Evolutionary conservation across 2,113 vertebrate species (phyloP), one percentile per base, ranked within the genome.

Genomic region (Pyxicephalus adspersus): DNA sequence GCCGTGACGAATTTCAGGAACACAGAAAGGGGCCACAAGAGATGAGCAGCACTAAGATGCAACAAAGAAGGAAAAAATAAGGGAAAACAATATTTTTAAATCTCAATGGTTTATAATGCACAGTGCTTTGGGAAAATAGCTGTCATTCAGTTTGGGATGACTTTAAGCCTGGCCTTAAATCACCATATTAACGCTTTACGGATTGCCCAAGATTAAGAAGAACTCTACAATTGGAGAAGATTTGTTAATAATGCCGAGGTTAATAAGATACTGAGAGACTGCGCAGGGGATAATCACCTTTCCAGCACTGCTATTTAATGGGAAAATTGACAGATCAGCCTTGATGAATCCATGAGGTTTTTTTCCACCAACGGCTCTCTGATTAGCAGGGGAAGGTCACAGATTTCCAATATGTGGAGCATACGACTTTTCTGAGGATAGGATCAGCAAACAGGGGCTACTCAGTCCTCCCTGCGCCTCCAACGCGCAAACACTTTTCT

Each of bases 261-360:
- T 80, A 80, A 80, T 72, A 72, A 72, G 55, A 72, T 64, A 80
- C 51, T 52, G 66, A 80, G 50, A 80, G 67, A 70, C 67, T 80
- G 67, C 29, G 38, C 38, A 28, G 57, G 66, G 60, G 58, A 64
- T 71, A 80, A 72, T 80, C 67, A 60, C 78, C 78, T 80, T 80
- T 15, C 78, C n/a, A 25, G 67, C 57, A 64, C 67, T 34, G 78
- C 67, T 64, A 72, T 80, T 80, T 80, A 80, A 80, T 80, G 78
- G 64, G 78, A 80, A 80, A 80, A 80, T 72, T 72, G 78, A 80
- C 78, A 80, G 78, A 29, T 80, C 67, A 80, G 78, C 57, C 67
- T 80, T 80, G 78, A 80, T 80, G 78, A 80, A 80, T 72, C 78
- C 58, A 64, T 70, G 60, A 58, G 57, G 78, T 72, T 80, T 72